Base-by-base conservation (phyloP, 2,888 invertebrate species). In the Celastrina argiolus region DNA sequence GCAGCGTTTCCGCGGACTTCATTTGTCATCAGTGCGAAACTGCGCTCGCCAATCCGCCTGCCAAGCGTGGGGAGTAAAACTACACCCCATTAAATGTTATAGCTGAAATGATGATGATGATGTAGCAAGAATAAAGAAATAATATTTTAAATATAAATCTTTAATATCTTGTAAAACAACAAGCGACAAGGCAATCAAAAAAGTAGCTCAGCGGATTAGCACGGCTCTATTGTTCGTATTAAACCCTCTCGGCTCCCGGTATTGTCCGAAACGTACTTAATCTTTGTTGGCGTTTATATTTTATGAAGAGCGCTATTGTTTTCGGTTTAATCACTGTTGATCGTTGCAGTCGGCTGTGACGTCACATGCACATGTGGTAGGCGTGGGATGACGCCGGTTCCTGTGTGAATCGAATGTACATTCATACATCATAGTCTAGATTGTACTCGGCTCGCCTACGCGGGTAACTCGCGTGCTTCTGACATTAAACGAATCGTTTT, bases 351-450 rank as follows among this genome's bases (percentile, higher is more conserved):
- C 69, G 69, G 56, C 63, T 65, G 65, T 79, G 77, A 80, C 80
- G 79, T 79, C 78, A 80, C 65, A 64, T 72, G 72, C 71, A 69
- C 71, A 70, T 74, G 71, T 70, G 69, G 71, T 71, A 69, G 71
- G 68, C 56, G 70, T 69, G 67, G 74, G 71, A 75, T 78, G 76
- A 78, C 76, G 77, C 69, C 70, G 66, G 67, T 70, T 69, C 66
- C 68, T 63, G 68, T 70, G 63, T 67, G 34, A 45, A 28, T 18
- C 10, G 8, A 14, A 51, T 16, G 12, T n/a, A 22, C 56, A 67
- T 64, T 18, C 14, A 31, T 64, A 42, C 31, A 18, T 42, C 34
- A 10, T 31, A n/a, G 36, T 56, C 4, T 65, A 8, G n/a, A 12
- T 12, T 56, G 28, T 56, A 26, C 8, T 51, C 56, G 12, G 26